phyloP scores from a whole-genome alignment of 53 echinoderm and acorn worm species.

The Hippasteria phrygiana region DNA sequence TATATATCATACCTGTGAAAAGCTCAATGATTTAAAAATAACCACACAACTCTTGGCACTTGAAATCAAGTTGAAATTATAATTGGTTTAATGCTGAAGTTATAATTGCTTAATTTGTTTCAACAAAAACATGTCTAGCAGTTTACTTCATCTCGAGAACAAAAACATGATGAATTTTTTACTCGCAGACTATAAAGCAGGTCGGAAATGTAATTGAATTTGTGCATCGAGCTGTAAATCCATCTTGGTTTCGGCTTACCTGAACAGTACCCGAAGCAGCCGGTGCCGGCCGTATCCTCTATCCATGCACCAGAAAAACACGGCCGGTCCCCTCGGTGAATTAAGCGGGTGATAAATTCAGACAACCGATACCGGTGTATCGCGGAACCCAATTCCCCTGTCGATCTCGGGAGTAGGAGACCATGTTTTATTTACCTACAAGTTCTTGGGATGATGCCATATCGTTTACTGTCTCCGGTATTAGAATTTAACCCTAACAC shows the following conservation, averaged over 20 bases:
- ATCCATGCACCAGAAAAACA: not conserved
- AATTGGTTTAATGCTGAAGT: no score
- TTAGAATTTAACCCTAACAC: no score
- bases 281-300: no score
- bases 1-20: no score
- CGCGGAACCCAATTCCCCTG: not conserved
- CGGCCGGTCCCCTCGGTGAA: not conserved
- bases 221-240: not conserved
- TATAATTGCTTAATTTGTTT: no score
- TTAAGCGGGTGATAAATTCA: not conserved
- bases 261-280: not conserved
- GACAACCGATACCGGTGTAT: not conserved
- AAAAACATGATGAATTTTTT: not conserved
- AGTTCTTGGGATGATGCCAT: not conserved
- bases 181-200: not conserved
- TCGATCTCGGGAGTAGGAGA: no score
- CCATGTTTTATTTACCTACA: not conserved
- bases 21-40: no score
- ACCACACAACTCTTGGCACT: no score
- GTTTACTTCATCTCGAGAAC: no score
- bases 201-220: not conserved
- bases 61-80: no score
- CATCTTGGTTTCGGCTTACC: not conserved
- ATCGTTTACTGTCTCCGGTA: not conserved
- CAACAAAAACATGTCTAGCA: no score